Percentiles rank a stretch among this genome's conserved stretches.
Conservation (phyloP, 2,797 vertebrate genomes). For the Ctenochaetus hawaiiensis region DNA sequence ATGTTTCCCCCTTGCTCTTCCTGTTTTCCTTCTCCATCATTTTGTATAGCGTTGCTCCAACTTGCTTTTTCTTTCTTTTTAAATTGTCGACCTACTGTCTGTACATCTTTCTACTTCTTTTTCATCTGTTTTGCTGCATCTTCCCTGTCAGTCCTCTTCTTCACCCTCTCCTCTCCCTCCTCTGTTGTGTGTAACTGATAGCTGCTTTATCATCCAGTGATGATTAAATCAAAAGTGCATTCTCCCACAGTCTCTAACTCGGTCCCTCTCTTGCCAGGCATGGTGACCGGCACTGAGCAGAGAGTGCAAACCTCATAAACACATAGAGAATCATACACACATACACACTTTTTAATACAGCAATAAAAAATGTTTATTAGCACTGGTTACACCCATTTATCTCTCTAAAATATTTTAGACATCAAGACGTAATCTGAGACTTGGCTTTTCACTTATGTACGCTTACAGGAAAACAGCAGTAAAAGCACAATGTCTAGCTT, state of each 20-base stretch:
- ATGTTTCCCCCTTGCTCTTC: neutral
- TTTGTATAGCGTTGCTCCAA: neutral
- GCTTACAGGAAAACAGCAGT: conserved; percentile 75
- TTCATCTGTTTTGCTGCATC: conserved; percentile 12
- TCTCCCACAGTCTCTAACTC: conserved; percentile 55
- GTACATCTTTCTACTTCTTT: conserved; percentile 16
- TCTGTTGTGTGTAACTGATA: conserved; percentile 74
- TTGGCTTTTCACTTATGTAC: conserved; percentile 56
- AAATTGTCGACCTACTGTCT: conserved; percentile 1
- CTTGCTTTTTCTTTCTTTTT: conserved; percentile 11
- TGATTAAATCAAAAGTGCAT: conserved; percentile 79
- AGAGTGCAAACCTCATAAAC: conserved; percentile 24
- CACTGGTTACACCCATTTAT: conserved; percentile 41
- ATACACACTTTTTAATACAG: conserved; percentile 7
- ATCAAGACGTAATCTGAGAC: conserved; percentile 65
- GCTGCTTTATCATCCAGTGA: conserved; percentile 70
- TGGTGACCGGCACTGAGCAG: conserved; percentile 12
- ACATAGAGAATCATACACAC: neutral
- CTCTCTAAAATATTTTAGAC: conserved; percentile 50
- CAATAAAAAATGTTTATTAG: conserved; percentile 47
- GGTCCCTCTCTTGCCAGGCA: conserved; percentile 21
- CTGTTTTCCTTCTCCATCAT: neutral
- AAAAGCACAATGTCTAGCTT: conserved; percentile 60
- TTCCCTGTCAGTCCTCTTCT: conserved; percentile 23
- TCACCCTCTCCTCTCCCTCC: conserved; percentile 20